Base-by-base conservation (phyloP, 2,797 vertebrate genomes). In the Pantherophis alleghaniensis region DNA sequence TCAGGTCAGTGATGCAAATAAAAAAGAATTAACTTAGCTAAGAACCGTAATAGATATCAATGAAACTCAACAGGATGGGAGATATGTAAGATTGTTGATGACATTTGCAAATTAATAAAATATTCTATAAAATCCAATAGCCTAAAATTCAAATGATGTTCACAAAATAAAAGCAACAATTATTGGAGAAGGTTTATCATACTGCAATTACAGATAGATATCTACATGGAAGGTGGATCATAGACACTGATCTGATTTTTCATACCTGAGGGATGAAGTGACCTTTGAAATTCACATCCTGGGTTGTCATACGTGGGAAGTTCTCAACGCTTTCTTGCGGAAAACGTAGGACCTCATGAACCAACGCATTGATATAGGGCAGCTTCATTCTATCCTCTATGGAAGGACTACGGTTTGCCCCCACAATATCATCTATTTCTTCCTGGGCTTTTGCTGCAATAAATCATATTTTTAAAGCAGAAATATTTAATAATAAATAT, bases 271-370 rank as follows among this genome's bases (percentile, higher is more conserved):
- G 66, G 66, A 74, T 74, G 66, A 37, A 74, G 6, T 74, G n/a
- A 18, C 66, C 66, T 2, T 1, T 74, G 66, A 74, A 37, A 37
- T 7, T 74, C n/a, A 74, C 16, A 74, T 74, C 66, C 32, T 74
- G n/a, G 66, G 66, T 74, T 74, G 14, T 74, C 66, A 74, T 74
- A 74, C 66, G 66, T 37, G 66, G 66, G 16, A 74, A 74, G 66
- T 7, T 37, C 14, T 74, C 32, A 1, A 0, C 7, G 13, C 66
- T 74, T 18, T 0, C 0, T 37, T 74, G n/a, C 1, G 2, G 2
- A 74, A 18, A 37, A 74, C 66, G 6, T 74, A 32, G 66, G 66
- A 74, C 7, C 66, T 74, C 66, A 74, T 74, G 66, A 74, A 37
- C 32, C 18, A 74, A 3, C 0, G 66, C 66, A 18, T 74, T 74